These are phyloP conservation scores for Hafferia zeledoni DNA, from an alignment of 2,797 vertebrate genomes.

Conservation along the genomic window DNA sequence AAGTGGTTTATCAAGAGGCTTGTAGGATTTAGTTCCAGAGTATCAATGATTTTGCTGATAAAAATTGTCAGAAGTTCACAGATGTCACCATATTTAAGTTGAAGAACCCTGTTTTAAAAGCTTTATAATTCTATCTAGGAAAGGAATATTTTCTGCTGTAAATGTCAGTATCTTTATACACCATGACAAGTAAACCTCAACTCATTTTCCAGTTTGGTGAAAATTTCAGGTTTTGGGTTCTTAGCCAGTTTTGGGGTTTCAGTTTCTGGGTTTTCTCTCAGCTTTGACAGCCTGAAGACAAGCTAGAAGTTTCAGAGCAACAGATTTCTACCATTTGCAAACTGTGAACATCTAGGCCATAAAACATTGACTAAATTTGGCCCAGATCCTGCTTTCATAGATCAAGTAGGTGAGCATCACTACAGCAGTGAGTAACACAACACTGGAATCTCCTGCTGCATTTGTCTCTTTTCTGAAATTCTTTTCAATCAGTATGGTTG, in stretches of 20 bases:
- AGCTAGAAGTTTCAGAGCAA: conserved; percentile 21
- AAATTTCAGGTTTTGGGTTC: not conserved
- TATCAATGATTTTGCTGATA: not conserved
- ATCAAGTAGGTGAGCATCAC: not conserved
- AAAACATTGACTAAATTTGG: not conserved
- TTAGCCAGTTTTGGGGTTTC: not conserved
- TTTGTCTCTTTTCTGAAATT: not conserved
- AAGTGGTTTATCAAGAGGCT: not conserved
- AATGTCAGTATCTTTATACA: not conserved
- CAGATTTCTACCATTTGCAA: conserved; percentile 26
- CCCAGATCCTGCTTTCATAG: not conserved
- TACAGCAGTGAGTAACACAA: not conserved
- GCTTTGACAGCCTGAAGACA: conserved; percentile 20
- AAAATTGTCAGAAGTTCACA: not conserved
- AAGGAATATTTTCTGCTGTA: not conserved
- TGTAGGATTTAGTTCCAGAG: not conserved
- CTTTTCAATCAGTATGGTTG: not conserved
- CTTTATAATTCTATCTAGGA: not conserved
- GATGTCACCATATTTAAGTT: not conserved
- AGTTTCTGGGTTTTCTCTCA: not conserved
- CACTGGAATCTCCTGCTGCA: not conserved
- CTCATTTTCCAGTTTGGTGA: not conserved
- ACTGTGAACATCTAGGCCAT: not conserved
- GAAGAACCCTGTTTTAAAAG: not conserved
- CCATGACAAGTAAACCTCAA: not conserved